Conservation (phyloP, 2,888 invertebrate genomes). For the Sipunculus nudus region DNA sequence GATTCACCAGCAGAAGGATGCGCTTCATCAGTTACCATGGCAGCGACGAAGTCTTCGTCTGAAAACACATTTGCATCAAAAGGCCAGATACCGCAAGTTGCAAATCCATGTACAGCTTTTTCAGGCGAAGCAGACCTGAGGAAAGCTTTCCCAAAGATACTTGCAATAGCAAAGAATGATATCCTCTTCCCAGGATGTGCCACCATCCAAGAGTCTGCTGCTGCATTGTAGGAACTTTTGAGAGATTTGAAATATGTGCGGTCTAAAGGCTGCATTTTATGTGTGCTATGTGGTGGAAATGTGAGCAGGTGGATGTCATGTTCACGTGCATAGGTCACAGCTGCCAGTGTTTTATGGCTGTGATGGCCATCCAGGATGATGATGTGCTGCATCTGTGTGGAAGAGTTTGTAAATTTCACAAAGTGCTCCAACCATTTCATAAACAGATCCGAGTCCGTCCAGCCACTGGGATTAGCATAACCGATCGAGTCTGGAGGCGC, state of each 20-base stretch:
- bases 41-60: slow-evolving; percentile 29
- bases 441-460: too few relatives aligned
- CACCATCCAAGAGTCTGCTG: slow-evolving; percentile 38
- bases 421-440: too few relatives aligned
- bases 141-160: slow-evolving; percentile 37
- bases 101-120: slow-evolving; percentile 33
- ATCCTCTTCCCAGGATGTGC: slow-evolving; percentile 34
- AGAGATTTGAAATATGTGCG: slow-evolving; percentile 42
- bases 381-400: too few relatives aligned
- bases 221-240: slow-evolving; percentile 36
- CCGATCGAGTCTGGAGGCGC: too few relatives aligned
- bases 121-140: slow-evolving; percentile 27
- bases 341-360: too few relatives aligned
- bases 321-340: too few relatives aligned
- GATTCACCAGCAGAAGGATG: too few relatives aligned
- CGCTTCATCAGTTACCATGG: slow-evolving; percentile 18
- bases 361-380: too few relatives aligned
- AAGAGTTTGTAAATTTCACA: too few relatives aligned
- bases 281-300: slow-evolving; percentile 61
- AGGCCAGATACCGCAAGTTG: slow-evolving; percentile 29
- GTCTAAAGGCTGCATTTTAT: slow-evolving; percentile 47
- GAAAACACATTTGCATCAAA: slow-evolving; percentile 27
- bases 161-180: slow-evolving; percentile 30
- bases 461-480: too few relatives aligned
- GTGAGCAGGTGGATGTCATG: slow-evolving; percentile 56